Conservation (phyloP, 2,113 vertebrate species). For the Anarhynchus alexandrinus region DNA sequence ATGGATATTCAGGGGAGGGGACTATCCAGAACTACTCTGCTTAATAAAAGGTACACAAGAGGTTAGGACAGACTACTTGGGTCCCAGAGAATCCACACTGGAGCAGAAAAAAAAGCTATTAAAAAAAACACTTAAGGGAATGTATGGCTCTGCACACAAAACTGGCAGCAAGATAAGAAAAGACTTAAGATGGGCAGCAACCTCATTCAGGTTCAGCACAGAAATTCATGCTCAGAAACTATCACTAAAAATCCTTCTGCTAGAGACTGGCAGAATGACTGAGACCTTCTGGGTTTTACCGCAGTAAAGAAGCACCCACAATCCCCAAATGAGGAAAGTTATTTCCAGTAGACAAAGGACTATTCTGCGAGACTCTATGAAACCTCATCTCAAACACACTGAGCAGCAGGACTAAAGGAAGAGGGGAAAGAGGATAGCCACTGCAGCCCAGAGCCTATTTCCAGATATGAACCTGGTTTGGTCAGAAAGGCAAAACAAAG, state of each 20-base stretch:
- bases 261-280: not conserved
- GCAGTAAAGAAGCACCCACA: not conserved
- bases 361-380: accelerated
- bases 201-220: not conserved
- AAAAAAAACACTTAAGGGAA: not conserved
- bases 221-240: not conserved
- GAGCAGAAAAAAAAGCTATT: not conserved
- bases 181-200: not conserved
- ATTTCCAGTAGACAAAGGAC: not conserved
- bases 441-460: not conserved
- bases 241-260: not conserved
- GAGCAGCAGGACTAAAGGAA: not conserved
- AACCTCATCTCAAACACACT: not conserved
- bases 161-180: not conserved
- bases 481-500: not conserved
- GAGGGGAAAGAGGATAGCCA: not conserved
- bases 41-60: not conserved
- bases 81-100: not conserved
- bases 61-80: not conserved
- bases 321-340: not conserved
- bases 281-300: not conserved
- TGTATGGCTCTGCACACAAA: not conserved
- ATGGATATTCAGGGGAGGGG: not conserved
- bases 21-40: not conserved
- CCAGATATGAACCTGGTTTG: not conserved